Evolutionary conservation across 2,797 vertebrate species (phyloP).

Genomic region (Cyprinella venusta): DNA sequence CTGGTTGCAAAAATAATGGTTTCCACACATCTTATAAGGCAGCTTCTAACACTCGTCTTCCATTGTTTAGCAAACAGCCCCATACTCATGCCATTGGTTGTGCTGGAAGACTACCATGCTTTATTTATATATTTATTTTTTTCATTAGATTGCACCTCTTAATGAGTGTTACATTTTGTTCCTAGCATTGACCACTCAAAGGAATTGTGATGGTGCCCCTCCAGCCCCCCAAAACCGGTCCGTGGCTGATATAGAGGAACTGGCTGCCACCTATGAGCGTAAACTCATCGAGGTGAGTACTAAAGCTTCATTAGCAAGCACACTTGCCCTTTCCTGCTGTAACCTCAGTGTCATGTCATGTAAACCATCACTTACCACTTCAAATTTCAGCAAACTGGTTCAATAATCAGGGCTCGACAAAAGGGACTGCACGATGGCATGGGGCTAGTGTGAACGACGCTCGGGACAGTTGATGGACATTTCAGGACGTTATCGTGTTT

Average conservation of each 20-base stretch:
- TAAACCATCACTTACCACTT: background rate
- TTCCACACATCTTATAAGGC: background rate
- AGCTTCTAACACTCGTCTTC: background rate
- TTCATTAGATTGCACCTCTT: background rate
- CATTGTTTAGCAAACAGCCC: background rate
- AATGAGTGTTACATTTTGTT: constrained; percentile 28
- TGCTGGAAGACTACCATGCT: background rate
- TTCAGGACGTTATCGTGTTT: too few species aligned
- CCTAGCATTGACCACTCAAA: constrained; percentile 82
- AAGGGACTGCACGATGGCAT: too few species aligned
- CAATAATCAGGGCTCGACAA: background rate
- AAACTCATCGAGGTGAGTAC: constrained; percentile 95
- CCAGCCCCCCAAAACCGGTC: constrained; percentile 83
- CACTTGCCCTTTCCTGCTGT: background rate
- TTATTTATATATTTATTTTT: too few species aligned
- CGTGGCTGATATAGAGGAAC: constrained; percentile 88
- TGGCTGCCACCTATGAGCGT: constrained; percentile 91
- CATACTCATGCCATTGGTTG: background rate
- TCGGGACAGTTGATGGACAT: too few species aligned
- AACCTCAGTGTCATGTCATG: background rate
- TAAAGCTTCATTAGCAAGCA: background rate
- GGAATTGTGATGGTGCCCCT: constrained; percentile 82
- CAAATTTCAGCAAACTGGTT: background rate
- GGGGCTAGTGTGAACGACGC: too few species aligned
- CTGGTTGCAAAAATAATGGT: background rate